These are phyloP conservation scores for Euleptes europaea DNA, from an alignment of 2,113 vertebrate genomes.

Conservation along the genomic window DNA sequence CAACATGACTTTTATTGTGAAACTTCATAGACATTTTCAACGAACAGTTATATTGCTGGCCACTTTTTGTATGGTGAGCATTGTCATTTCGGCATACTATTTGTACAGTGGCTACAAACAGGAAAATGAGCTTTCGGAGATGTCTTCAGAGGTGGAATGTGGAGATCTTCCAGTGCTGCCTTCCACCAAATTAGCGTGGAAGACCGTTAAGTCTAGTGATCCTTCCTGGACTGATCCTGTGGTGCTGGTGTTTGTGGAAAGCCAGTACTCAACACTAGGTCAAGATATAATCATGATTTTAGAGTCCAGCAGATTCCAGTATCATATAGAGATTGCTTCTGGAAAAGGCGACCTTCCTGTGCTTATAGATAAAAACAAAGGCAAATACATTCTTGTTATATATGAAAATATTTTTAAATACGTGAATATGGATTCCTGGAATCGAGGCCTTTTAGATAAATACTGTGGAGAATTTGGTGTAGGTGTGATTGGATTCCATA, in stretches of 20 bases:
- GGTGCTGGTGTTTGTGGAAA: constrained; percentile 83
- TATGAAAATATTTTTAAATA: constrained; percentile 84
- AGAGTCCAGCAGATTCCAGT: constrained; percentile 79
- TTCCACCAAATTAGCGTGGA: constrained; percentile 62
- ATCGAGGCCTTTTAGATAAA: constrained; percentile 80
- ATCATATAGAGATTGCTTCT: constrained; percentile 79
- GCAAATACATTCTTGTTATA: constrained; percentile 79
- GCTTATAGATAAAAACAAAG: constrained; percentile 75
- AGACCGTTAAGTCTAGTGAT: constrained; percentile 58
- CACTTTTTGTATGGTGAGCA: constrained; percentile 82
- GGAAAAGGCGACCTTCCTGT: constrained; percentile 81
- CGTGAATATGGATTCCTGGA: constrained; percentile 81
- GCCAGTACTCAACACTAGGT: constrained; percentile 80
- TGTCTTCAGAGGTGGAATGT: constrained; percentile 73
- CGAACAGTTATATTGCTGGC: constrained; percentile 80
- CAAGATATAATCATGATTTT: constrained; percentile 81
- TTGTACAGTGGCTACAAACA: constrained; percentile 80
- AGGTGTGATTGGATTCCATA: constrained; percentile 80
- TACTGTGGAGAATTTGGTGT: constrained; percentile 80
- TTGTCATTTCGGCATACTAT: constrained; percentile 82
- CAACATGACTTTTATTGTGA: constrained; percentile 81
- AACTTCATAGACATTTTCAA: constrained; percentile 82
- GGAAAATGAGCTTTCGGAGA: constrained; percentile 76
- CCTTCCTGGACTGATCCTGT: constrained; percentile 71
- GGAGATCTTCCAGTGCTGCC: constrained; percentile 65